Base-by-base conservation (phyloP, 1,140 invertebrate species). In the Araneus ventricosus region DNA sequence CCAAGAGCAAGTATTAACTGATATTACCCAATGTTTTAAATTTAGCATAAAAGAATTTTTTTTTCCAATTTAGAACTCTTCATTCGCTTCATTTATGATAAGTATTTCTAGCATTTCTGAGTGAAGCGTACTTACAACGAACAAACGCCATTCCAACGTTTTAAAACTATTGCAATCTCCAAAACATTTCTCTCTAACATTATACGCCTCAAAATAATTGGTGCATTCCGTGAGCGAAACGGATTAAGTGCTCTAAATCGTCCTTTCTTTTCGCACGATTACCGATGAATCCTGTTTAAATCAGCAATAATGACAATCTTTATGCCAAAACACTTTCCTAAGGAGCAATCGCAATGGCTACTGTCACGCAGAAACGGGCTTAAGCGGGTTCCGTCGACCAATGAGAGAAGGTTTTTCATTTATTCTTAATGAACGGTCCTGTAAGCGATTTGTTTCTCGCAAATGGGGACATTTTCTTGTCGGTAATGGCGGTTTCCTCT, bases 221-320 rank as follows among this genome's bases (percentile, higher is more conserved):
- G 70, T 75, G 70, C 34, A 75, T 34, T 75, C 17, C 70, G 17
- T 37, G 70, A 34, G 34, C 27, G 4, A 14, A 37, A 37, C 27
- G 30, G 70, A 75, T 75, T 75, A 75, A 75, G 70, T 34, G 34
- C 70, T 75, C 30, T 34, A 75, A 75, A 75, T 34, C 30, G 30
- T 20, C 30, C 34, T 20, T 75, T 75, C 30, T 75, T 37, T 75
- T 75, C 70, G 70, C 70, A 37, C 70, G 70, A 75, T 75, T 75
- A 75, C 70, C 70, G 70, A 75, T 37, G 70, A 75, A 34, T 75
- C 30, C 30, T 37, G 30, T 37, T 75, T 75, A 75, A 75, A 75
- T 75, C 70, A 20, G 70, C 70, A 75, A 20, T 75, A 75, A 75
- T 75, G 70, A 34, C 70, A 75, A 75, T 34, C 27, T 75, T 75